A percentile compares a stretch with the other conserved stretches of the same genome.
These are phyloP conservation scores for Halcyon malimbica DNA, from an alignment of 2,113 vertebrate genomes.

Conservation along the genomic window DNA sequence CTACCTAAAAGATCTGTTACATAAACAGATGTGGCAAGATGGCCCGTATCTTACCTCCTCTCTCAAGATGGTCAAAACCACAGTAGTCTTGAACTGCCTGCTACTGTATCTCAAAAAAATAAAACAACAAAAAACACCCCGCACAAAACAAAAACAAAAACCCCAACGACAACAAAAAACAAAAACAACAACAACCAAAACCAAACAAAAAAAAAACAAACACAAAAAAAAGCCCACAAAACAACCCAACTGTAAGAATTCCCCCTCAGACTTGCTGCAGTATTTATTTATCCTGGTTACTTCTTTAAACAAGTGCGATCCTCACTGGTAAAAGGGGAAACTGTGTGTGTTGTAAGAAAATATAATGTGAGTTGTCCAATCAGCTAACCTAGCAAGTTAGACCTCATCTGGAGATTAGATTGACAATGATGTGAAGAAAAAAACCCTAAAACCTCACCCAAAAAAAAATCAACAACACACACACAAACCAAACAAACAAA, in stretches of 20 bases:
- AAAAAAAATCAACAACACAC: too few relatives aligned
- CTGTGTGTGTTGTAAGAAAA: background rate
- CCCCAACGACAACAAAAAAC: too few relatives aligned
- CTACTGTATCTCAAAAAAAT: background rate
- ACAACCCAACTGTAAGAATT: background rate
- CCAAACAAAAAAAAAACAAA: too few relatives aligned
- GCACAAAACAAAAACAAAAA: too few relatives aligned
- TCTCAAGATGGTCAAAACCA: background rate
- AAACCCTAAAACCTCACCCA: background rate
- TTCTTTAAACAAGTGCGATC: background rate
- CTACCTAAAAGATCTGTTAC: background rate
- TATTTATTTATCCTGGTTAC: background rate
- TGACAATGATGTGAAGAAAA: background rate
- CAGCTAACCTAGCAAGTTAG: background rate
- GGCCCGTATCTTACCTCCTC: background rate
- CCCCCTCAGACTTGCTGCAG: background rate
- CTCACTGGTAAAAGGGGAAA: background rate
- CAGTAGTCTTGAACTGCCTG: background rate
- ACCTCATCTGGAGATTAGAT: background rate
- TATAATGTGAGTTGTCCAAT: background rate
- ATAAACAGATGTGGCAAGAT: background rate
- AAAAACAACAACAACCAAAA: too few relatives aligned
- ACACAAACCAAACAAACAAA: background rate
- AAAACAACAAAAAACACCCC: too few relatives aligned
- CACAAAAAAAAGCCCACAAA: too few relatives aligned